Evolutionary conservation across 2,888 invertebrate species (phyloP), one percentile per base, ranked within the genome.

Genomic region (Drosophila anomalata): DNA sequence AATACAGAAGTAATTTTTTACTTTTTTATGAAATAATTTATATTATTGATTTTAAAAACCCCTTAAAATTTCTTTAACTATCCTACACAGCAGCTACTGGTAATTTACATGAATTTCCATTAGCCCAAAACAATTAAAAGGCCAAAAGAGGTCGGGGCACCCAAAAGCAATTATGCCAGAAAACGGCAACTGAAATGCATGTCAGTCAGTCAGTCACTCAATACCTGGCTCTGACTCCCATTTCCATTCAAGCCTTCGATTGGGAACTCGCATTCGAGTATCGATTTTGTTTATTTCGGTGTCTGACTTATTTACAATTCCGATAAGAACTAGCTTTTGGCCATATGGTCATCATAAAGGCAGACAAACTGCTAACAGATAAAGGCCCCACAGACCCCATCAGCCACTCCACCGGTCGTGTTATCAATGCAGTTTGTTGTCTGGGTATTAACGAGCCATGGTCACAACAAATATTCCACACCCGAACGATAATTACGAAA

Each of bases 101-200:
- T 31, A 39, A 51, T 46, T 59, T 56, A 3, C 54, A 47, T 74
- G 68, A 69, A 84, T 73, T 78, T 81, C 75, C 83, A 77, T 75
- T 77, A 79, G 74, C 73, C 59, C 39, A 66, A 44, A 51, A 33
- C 47, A 57, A 51, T 14, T 12, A 20, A 50, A 48, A 36, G 50
- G 36, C 56, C 48, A 65, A 53, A 69, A 60, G 20, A 5, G 20
- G n/a, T 8, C 11, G 24, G 2, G 8, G 12, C 41, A 63, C 70
- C 77, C 66, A 80, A 84, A 83, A 83, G 73, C 81, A 83, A 83
- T 83, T 87, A 79, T 63, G 63, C 54, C 59, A 46, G 14, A 29
- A 24, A 51, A 5, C 44, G 46, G 50, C 44, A 51, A 41, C 42
- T 63, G 65, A 65, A 67, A 31, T 65, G 46, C 39, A 51, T 42